Evolutionary conservation across 2,113 vertebrate species (phyloP).

Genomic region (Callaeas wilsoni): DNA sequence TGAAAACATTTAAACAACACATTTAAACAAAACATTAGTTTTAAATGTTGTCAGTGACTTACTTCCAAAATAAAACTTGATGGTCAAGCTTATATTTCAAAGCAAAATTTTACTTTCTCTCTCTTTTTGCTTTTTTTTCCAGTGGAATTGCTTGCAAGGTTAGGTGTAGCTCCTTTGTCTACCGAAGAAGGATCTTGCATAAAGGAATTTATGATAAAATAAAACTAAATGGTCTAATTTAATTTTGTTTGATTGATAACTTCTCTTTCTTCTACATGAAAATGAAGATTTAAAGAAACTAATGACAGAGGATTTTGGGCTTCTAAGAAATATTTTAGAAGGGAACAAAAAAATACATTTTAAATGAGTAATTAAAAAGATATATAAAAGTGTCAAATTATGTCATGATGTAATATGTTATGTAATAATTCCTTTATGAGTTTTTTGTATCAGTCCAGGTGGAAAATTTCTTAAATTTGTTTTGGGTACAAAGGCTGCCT

Average conservation of each 20-base stretch:
- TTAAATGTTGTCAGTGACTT: not conserved
- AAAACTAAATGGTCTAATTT: not conserved
- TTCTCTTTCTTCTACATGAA: not conserved
- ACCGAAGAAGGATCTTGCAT: not conserved
- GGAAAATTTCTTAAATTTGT: not conserved
- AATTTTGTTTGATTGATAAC: not conserved
- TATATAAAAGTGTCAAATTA: not conserved
- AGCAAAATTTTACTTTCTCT: not conserved
- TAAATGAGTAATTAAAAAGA: not conserved
- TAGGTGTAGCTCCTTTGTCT: not conserved
- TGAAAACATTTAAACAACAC: not conserved
- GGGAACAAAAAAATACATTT: not conserved
- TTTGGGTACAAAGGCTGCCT: not conserved
- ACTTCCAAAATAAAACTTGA: not conserved
- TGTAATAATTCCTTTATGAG: too few relatives aligned
- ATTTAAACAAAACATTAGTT: not conserved
- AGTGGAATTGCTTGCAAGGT: not conserved
- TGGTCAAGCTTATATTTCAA: not conserved
- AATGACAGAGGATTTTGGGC: not conserved
- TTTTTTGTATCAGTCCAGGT: not conserved
- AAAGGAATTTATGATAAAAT: not conserved
- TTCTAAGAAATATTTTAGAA: not conserved
- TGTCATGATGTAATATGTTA: too few relatives aligned
- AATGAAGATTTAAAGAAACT: not conserved
- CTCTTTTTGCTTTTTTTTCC: not conserved